These are phyloP conservation scores for Botia almorhae DNA, from an alignment of 2,797 vertebrate genomes.

Conservation along the genomic window DNA sequence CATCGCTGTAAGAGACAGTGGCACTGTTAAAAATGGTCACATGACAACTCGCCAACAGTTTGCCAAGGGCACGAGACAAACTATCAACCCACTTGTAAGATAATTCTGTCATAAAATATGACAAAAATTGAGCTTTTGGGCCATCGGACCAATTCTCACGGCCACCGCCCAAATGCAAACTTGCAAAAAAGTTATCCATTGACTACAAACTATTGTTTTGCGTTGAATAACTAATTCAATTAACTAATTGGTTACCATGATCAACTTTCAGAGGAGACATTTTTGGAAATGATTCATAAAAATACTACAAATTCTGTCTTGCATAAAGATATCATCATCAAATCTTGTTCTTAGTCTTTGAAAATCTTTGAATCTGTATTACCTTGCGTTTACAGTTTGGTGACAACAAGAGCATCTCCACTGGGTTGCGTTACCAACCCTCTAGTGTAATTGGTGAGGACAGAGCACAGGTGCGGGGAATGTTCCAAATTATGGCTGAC, in stretches of 20 bases:
- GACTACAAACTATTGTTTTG: not conserved
- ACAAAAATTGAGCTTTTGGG: not conserved
- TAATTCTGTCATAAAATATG: not conserved
- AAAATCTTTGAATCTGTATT: not conserved
- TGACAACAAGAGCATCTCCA: conserved; percentile 5
- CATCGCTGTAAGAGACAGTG: conserved; percentile 16
- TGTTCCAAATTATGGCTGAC: conserved; percentile 54
- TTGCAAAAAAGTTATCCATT: not conserved
- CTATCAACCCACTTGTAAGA: not conserved
- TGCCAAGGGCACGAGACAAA: conserved; percentile 6
- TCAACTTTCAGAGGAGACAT: no score
- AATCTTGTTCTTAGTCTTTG: not conserved
- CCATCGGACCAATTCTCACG: not conserved
- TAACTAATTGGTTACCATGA: no score
- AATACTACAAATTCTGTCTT: not conserved
- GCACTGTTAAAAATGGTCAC: conserved; percentile 28
- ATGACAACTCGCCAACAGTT: conserved; percentile 6
- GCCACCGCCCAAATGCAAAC: not conserved
- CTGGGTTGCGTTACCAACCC: not conserved
- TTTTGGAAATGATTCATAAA: not conserved
- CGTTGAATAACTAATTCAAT: no score
- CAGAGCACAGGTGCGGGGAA: conserved; percentile 54
- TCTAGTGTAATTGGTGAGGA: conserved; percentile 36
- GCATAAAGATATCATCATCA: not conserved
- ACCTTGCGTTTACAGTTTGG: not conserved